Percentiles rank a stretch among this genome's conserved stretches.
These are phyloP conservation scores for Myripristis jacobus DNA, from an alignment of 2,797 vertebrate genomes.

Conservation along the genomic window DNA sequence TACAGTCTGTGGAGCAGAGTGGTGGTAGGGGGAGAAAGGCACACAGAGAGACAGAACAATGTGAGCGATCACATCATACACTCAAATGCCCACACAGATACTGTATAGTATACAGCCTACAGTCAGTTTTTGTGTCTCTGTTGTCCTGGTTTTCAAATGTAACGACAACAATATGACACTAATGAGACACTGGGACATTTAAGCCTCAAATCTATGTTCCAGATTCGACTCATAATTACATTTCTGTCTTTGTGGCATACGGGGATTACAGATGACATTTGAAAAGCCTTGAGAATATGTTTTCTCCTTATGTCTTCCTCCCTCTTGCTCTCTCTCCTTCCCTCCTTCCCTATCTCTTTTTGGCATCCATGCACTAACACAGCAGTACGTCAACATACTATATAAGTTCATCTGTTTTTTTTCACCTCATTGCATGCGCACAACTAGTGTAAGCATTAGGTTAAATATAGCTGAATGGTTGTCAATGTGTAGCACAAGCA, in stretches of 20 bases:
- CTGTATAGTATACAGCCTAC: not conserved
- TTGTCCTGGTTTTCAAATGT: slow-evolving; percentile 6
- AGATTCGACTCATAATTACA: slow-evolving; percentile 40
- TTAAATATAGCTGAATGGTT: not conserved
- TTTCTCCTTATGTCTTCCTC: slow-evolving; percentile 9
- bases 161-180: slow-evolving; percentile 24
- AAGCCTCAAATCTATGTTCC: slow-evolving; percentile 14
- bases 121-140: not conserved
- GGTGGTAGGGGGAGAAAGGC: slow-evolving; percentile 12
- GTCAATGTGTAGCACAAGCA: too few species aligned
- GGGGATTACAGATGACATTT: slow-evolving; percentile 59
- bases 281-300: slow-evolving; percentile 30
- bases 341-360: not conserved
- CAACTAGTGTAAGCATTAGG: not conserved
- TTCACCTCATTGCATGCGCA: slow-evolving; percentile 11
- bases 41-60: slow-evolving; percentile 2
- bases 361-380: not conserved
- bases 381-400: not conserved
- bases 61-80: not conserved
- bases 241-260: slow-evolving; percentile 22
- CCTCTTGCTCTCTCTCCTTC: too few species aligned
- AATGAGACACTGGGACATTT: slow-evolving; percentile 36
- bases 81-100: not conserved
- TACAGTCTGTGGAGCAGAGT: not conserved
- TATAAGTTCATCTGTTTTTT: not conserved